Conservation (phyloP, 2,113 vertebrate genomes). For the Nothocercus nigrocapillus region DNA sequence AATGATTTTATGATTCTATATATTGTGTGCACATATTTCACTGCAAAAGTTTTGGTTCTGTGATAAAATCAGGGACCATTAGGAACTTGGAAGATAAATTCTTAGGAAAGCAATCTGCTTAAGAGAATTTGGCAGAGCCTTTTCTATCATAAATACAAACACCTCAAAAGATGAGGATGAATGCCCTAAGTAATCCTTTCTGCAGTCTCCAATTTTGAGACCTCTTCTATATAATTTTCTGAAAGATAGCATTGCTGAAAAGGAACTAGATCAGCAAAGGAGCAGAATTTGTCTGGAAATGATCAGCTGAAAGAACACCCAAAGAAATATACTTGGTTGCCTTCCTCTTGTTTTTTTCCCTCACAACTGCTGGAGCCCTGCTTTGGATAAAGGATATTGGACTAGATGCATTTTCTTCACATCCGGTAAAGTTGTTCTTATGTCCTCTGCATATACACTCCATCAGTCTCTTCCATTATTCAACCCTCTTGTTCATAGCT, state of each 20-base stretch:
- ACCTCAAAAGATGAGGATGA: background rate
- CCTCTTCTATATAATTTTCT: background rate
- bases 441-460: too few species aligned
- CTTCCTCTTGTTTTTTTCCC: too few species aligned
- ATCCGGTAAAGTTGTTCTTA: too few species aligned
- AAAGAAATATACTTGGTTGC: too few species aligned
- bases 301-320: background rate
- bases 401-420: too few species aligned
- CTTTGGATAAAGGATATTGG: too few species aligned
- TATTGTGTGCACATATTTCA: background rate
- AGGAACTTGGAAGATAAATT: background rate
- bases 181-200: background rate
- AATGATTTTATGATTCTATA: too few species aligned
- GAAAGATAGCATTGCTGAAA: background rate
- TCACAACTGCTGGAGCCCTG: too few species aligned
- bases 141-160: background rate
- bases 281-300: background rate
- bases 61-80: background rate
- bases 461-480: too few species aligned
- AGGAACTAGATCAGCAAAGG: background rate
- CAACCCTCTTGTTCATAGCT: too few species aligned
- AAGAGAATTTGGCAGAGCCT: background rate
- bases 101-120: background rate
- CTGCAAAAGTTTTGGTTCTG: background rate
- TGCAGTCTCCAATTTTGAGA: background rate